Base-by-base conservation (phyloP, 2,113 vertebrate genomes). In the Alces alces region DNA sequence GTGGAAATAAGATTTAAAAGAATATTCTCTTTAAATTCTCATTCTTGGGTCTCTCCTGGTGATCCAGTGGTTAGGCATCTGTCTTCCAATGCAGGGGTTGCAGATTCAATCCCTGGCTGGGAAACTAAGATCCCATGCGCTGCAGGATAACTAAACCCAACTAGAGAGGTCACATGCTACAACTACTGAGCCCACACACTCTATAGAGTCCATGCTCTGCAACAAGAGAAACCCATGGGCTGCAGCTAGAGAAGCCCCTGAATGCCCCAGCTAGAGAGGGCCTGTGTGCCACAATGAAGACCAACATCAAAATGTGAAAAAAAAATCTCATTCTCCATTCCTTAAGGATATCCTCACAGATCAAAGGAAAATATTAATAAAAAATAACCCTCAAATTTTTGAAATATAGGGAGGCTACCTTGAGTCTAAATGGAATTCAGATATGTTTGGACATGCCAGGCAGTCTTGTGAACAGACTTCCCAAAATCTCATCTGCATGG, bases 301-400 rank as follows among this genome's bases (percentile, higher is more conserved):
- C 70, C 36, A 27, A 43, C 23, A 43, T 1, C 36, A 76, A 76
- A 76, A 43, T 43, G 0, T 2, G 70, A 43, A 39, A 43, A 43
- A 43, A n/a, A 52, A 21, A 43, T 73, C 16, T 45, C 27, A 80
- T 39, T 55, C 45, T 89, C 70, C 23, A n/a, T 58, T 95, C 36
- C 9, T 82, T 89, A 89, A 76, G 58, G 28, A 17, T 92, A 94
- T 47, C 88, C 36, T n/a, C 86, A 86, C 16, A 96, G 13, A 82
- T 95, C 47, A 89, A 92, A 58, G 30, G 25, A 55, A 92, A 97
- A 55, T 23, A 94, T 78, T 66, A 92, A 86, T 36, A 52, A 76
- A 89, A 91, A 89, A 87, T 39, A 87, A 93, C 30, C 76, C 17
- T 87, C 25, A 90, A 87, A 30, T 85, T 57, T 96, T 88, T 64